Base-by-base conservation (phyloP, 2,888 invertebrate species). In the Sinotaia quadrata region DNA sequence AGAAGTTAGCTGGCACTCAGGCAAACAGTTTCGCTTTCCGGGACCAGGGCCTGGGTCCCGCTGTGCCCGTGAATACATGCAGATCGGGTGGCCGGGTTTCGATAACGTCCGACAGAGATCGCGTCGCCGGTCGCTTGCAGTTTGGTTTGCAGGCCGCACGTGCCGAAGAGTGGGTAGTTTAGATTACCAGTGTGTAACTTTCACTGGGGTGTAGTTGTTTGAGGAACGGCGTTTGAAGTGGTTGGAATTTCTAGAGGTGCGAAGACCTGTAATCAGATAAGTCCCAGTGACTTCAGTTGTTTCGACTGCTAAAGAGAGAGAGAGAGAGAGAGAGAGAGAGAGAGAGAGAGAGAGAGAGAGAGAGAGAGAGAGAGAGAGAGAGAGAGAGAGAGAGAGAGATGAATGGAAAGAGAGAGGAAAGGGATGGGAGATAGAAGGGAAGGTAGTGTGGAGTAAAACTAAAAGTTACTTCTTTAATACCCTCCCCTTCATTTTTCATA, bases 281-380 rank as follows among this genome's bases (percentile, higher is more conserved):
- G n/a, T n/a, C n/a, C n/a, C n/a, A n/a, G n/a, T n/a, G n/a, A n/a
- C n/a, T n/a, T n/a, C n/a, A n/a, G n/a, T n/a, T n/a, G n/a, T n/a
- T n/a, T n/a, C n/a, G n/a, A n/a, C n/a, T n/a, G 59, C 44, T 47
- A 31, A 49, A 61, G 31, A 27, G 61, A 44, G 61, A 18, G 61
- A 47, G 8, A 27, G 49, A 47, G 61, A 7, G 61, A 29, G 29
- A 29, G 49, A 29, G 61, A 29, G 29, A 31, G 41, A 2, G 31
- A 47, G 5, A 5, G 34, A n/a, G 3, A 27, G 57, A 31, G 15
- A 27, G 34, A 57, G 33, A 33, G 3, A 12, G 57, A 33, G 36
- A 34, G 15, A 57, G 59, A 37, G 41, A 24, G 36, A 36, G 24
- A 37, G 41, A 36, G 27, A 27, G 21, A 36, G 59, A 36, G 41